These are phyloP conservation scores for Aphelocoma californica DNA, from an alignment of 2,797 vertebrate species.

Conservation along the genomic window DNA sequence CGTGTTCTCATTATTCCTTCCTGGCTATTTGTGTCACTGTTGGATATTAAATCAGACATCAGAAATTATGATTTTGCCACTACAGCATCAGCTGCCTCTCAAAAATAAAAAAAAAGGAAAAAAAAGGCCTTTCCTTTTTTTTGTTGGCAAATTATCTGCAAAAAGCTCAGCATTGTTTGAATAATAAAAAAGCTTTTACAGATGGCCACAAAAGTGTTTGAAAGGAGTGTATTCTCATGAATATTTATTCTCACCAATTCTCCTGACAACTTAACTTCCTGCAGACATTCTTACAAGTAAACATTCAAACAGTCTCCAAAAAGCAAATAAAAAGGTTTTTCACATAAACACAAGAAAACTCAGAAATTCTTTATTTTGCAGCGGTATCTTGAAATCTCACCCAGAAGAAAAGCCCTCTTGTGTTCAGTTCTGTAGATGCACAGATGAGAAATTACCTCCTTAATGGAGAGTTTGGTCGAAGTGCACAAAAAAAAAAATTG, in stretches of 20 bases:
- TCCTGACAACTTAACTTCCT: constrained; percentile 35
- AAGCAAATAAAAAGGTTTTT: constrained; percentile 32
- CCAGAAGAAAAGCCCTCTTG: constrained; percentile 37
- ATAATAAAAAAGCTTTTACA: constrained; percentile 61
- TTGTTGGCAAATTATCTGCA: constrained; percentile 41
- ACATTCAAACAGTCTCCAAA: neutral
- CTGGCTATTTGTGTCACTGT: neutral
- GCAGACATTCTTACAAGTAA: constrained; percentile 8
- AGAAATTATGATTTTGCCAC: neutral
- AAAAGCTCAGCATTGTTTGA: constrained; percentile 40
- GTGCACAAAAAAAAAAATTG: neutral
- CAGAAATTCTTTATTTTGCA: neutral
- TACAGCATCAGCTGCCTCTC: neutral
- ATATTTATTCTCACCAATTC: constrained; percentile 56
- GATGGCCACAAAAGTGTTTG: constrained; percentile 3
- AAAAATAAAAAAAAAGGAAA: neutral
- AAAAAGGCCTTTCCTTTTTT: accelerated
- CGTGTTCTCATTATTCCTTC: neutral
- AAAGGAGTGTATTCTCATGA: neutral
- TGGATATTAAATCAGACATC: neutral
- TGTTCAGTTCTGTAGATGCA: neutral
- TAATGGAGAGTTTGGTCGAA: neutral
- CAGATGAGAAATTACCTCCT: neutral
- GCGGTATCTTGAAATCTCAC: neutral
- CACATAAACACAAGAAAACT: neutral